Evolutionary conservation across 2,113 vertebrate species (phyloP).

Genomic region (Boleophthalmus pectinirostris): DNA sequence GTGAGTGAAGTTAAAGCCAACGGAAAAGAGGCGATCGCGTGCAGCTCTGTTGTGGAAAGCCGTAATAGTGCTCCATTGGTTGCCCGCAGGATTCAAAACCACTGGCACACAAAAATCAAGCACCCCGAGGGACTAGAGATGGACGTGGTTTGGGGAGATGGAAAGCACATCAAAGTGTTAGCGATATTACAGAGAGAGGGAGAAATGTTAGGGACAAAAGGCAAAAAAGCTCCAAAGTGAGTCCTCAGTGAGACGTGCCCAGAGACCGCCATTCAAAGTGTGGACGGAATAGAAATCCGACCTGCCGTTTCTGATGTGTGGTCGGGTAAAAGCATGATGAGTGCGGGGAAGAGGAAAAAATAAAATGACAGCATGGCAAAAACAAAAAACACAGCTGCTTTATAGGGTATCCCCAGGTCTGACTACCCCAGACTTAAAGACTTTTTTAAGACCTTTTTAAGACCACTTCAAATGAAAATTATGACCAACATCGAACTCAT

Average conservation of each 20-base stretch:
- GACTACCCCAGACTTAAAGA: too few relatives aligned
- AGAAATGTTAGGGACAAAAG: neutral
- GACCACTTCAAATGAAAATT: too few relatives aligned
- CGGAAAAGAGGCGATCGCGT: slow-evolving; percentile 52
- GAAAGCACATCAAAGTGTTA: slow-evolving; percentile 20
- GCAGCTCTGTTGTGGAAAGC: slow-evolving; percentile 43
- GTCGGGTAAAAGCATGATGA: neutral
- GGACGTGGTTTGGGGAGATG: slow-evolving; percentile 7
- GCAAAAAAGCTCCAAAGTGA: neutral
- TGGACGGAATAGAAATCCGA: neutral
- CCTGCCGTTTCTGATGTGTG: neutral
- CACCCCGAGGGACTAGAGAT: slow-evolving; percentile 19
- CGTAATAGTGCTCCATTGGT: slow-evolving; percentile 24
- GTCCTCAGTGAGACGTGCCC: neutral
- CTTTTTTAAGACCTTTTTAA: too few relatives aligned
- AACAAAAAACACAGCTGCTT: too few relatives aligned
- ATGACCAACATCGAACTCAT: too few relatives aligned
- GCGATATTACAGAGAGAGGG: neutral
- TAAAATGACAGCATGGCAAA: too few relatives aligned
- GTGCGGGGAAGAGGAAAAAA: too few relatives aligned
- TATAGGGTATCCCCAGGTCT: too few relatives aligned
- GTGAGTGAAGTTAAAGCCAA: slow-evolving; percentile 49
- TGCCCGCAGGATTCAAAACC: slow-evolving; percentile 55
- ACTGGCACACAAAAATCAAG: slow-evolving; percentile 34
- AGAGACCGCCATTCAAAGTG: slow-evolving; percentile 6